phyloP scores from a whole-genome alignment of 53 echinoderm and acorn worm genomes.

The Crossaster papposus region DNA sequence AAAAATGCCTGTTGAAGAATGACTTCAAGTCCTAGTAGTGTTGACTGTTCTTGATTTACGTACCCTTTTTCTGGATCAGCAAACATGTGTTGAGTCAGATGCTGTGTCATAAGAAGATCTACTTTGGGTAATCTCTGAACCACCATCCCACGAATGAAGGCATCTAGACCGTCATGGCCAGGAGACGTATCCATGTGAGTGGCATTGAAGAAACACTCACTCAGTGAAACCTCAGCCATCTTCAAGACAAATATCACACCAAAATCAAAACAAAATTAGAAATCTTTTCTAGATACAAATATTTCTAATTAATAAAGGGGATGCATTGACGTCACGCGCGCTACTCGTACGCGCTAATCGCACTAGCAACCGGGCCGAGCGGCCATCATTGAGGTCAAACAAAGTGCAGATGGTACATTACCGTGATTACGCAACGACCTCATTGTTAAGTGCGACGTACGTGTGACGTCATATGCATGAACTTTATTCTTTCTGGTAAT shows the following conservation, averaged over 20 bases:
- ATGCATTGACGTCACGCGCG: no score
- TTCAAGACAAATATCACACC: not conserved
- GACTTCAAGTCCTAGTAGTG: not conserved
- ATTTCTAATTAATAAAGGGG: not conserved
- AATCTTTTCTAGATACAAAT: not conserved
- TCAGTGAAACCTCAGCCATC: conserved; percentile 41
- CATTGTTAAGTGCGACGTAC: no score
- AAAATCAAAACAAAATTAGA: not conserved
- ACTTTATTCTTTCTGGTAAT: no score
- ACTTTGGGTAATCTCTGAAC: conserved; percentile 54
- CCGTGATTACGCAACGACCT: no score
- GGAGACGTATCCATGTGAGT: conserved; percentile 49
- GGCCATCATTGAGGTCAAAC: no score
- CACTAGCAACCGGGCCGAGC: no score
- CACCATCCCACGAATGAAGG: conserved; percentile 68
- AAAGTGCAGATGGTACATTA: no score
- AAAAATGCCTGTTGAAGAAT: no score
- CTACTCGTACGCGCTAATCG: no score
- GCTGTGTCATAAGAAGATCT: conserved; percentile 45
- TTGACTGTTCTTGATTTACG: not conserved
- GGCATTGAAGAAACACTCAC: conserved; percentile 73
- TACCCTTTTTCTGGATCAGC: conserved; percentile 57
- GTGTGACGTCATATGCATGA: no score
- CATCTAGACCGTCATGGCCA: conserved; percentile 62
- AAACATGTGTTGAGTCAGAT: conserved; percentile 66